Percentiles rank a stretch among this genome's conserved stretches.
These are phyloP conservation scores for Byasa hedistus DNA, from an alignment of 2,888 invertebrate genomes.

Conservation along the genomic window DNA sequence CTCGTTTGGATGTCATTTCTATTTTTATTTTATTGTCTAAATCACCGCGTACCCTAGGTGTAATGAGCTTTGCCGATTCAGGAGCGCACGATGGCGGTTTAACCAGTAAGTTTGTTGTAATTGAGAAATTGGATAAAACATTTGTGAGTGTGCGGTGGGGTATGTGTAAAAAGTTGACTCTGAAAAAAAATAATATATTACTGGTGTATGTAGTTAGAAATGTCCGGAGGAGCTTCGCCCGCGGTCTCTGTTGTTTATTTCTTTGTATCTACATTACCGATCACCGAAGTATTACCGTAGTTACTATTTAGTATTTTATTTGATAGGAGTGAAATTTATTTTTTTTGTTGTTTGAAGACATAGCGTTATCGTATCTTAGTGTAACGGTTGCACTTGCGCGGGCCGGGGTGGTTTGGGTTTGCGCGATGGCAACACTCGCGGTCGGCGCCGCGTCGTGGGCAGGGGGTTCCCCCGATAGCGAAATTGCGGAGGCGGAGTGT, in stretches of 20 bases:
- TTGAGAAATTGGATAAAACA: slow-evolving; percentile 42
- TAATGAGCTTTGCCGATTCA: slow-evolving; percentile 58
- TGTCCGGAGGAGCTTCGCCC: too few species aligned
- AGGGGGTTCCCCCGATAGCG: too few species aligned
- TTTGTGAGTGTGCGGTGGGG: slow-evolving; percentile 38
- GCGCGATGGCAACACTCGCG: not conserved
- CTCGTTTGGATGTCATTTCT: slow-evolving; percentile 67
- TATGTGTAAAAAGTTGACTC: slow-evolving; percentile 32
- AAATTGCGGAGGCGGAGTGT: too few species aligned
- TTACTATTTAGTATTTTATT: slow-evolving; percentile 55
- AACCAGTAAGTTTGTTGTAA: slow-evolving; percentile 47
- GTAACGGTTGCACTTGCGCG: slow-evolving; percentile 48
- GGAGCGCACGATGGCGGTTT: slow-evolving; percentile 63
- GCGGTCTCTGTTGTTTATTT: slow-evolving; percentile 49
- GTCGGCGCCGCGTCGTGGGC: not conserved
- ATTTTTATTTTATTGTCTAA: slow-evolving; percentile 66
- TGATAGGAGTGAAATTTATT: slow-evolving; percentile 57
- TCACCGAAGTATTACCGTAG: slow-evolving; percentile 49
- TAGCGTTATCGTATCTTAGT: slow-evolving; percentile 44
- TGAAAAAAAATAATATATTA: slow-evolving; percentile 38
- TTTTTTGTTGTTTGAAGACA: slow-evolving; percentile 61
- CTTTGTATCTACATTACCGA: slow-evolving; percentile 60
- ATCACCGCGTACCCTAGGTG: slow-evolving; percentile 44
- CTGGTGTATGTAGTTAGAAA: too few species aligned
- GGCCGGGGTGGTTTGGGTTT: slow-evolving; percentile 37